Percentiles rank a stretch among this genome's conserved stretches.
Evolutionary conservation across 2,888 invertebrate genomes (phyloP).

Genomic region (Lochmaea capreae): DNA sequence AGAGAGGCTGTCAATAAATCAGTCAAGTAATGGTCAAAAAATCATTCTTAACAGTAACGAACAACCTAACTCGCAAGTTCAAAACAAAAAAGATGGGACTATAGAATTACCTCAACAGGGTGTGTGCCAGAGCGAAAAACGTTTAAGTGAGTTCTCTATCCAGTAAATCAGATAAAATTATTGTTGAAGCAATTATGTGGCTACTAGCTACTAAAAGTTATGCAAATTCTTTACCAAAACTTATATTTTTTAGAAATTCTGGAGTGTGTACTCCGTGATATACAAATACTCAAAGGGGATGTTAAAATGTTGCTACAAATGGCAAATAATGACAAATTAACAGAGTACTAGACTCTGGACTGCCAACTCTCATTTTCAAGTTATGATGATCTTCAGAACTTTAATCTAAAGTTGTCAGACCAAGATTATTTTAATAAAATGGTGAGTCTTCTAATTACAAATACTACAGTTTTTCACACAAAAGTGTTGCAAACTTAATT

Average conservation of each 20-base stretch:
- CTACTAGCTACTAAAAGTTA: not conserved
- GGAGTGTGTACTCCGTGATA: not conserved
- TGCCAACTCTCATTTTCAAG: not conserved
- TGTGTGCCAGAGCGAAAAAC: not conserved
- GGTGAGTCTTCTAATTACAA: not conserved
- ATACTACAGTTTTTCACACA: not conserved
- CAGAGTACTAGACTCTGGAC: not conserved
- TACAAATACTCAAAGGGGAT: not conserved
- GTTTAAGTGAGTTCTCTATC: not conserved
- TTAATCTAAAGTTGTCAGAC: too few species aligned
- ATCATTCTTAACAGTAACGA: too few species aligned
- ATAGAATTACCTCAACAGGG: conserved; percentile 1
- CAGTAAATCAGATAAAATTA: not conserved
- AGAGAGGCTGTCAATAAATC: too few species aligned
- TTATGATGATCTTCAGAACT: not conserved
- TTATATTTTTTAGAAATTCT: conserved; percentile 1
- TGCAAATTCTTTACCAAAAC: not conserved
- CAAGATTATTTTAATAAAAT: not conserved
- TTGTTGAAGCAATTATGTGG: not conserved
- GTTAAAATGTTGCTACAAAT: not conserved
- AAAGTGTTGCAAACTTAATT: not conserved
- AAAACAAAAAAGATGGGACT: not conserved
- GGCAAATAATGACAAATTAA: conserved; percentile 1
- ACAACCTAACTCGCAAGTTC: not conserved
- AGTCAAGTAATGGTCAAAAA: too few species aligned